Conservation (phyloP, 2,797 vertebrate genomes). For the Enteromius paludinosus region DNA sequence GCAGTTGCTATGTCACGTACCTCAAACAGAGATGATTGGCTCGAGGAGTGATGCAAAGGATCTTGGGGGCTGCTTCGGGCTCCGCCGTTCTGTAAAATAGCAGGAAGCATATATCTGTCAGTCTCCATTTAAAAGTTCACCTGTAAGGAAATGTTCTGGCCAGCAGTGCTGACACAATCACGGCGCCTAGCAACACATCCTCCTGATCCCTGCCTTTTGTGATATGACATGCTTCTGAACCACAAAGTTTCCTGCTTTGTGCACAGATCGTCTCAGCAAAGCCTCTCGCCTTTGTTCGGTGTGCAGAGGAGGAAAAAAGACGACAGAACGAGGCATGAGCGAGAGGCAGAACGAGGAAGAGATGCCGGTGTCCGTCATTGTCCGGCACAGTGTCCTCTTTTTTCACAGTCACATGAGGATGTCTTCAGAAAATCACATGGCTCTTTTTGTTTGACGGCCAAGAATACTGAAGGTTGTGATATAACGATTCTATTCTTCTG, state of each 20-base stretch:
- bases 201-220: constrained; percentile 59
- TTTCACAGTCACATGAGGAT: constrained; percentile 63
- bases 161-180: constrained; percentile 66
- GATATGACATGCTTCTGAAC: constrained; percentile 54
- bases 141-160: constrained; percentile 64
- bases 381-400: constrained; percentile 64
- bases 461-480: constrained; percentile 59
- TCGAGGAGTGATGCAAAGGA: constrained; percentile 48
- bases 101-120: constrained; percentile 69
- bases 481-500: constrained; percentile 65
- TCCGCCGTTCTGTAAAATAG: constrained; percentile 58
- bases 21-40: constrained; percentile 53
- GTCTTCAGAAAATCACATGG: constrained; percentile 71
- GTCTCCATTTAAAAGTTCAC: constrained; percentile 69
- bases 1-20: constrained; percentile 55
- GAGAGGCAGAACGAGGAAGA: constrained; percentile 11
- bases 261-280: constrained; percentile 55
- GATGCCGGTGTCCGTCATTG: constrained; percentile 57
- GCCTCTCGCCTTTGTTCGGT: constrained; percentile 52
- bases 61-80: constrained; percentile 49
- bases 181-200: constrained; percentile 62
- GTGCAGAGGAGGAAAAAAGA: not conserved
- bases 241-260: constrained; percentile 64
- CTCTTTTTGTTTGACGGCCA: constrained; percentile 58
- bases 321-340: constrained; percentile 9